Base-by-base conservation (phyloP, 30 jellyfish, hydroid and myxozoan genomes). In the Turritopsis rubra region DNA sequence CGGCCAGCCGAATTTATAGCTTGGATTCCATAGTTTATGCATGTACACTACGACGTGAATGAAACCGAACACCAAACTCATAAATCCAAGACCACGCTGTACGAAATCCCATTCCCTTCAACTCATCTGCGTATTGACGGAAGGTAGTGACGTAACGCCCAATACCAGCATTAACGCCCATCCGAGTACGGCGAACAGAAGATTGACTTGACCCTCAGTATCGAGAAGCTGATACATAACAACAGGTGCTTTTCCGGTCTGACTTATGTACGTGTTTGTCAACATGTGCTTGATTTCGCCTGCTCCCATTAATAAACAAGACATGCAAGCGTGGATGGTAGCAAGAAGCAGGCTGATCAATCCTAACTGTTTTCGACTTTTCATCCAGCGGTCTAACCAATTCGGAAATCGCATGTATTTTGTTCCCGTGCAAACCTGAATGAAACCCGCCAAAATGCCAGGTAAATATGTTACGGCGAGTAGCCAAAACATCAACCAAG, bases 91-190 rank as follows among this genome's bases (percentile, higher is more conserved):
- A 71, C 28, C 65, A 26, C 95, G 80, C 28, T 91, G 97, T 60
- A 91, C 84, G 88, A 86, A 87, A 77, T 81, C 96, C 97, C 97
- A 91, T 75, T 91, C 96, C 52, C 87, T 72, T 96, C 97, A 91
- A 4, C 90, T 81, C 97, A 91, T 91, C 24, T 52, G 53, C 74
- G 90, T 80, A 53, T 79, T 81, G 84, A 85, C 97, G 71, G 96
- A 76, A 26, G 96, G 95, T 7, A 85, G 79, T 52, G 97, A 90
- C 16, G 97, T 75, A 13, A 90, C 54, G 20, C 96, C 96, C 28
- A 83, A 89, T 24, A 85, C 71, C 18, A 68, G 66, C 80, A 90
- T 71, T 24, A 82, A 16, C 18, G 89, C 79, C 41, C 79, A 1
- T 1, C 95, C 82, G 28, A 90, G 52, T 70, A 87, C 88, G 23